Base-by-base conservation (phyloP, 2,797 vertebrate genomes). In the Gymnoscopelus microlampas region DNA sequence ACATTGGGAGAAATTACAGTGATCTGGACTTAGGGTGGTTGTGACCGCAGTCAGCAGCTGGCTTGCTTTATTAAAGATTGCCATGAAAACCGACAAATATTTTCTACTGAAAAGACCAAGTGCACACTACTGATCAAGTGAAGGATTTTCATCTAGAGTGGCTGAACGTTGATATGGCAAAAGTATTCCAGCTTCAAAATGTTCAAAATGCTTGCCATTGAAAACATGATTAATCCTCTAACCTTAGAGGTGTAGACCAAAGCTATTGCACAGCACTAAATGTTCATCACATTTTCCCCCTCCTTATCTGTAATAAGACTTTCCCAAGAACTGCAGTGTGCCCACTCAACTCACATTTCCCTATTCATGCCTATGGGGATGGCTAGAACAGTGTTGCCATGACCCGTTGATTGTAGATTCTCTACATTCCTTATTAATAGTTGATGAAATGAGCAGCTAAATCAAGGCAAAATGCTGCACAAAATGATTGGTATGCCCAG, bases 381-480 rank as follows among this genome's bases (percentile, higher is more conserved):
- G 6, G 49, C 74, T 39, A 7, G 29, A 71, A 84, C 71, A 39
- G 48, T 32, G 73, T 79, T 5, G 58, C 71, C 67, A 66, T 68
- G 66, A 73, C 39, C 77, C 73, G 47, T 68, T 13, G 29, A 57
- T 60, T 67, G 74, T 77, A 75, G 61, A 59, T 72, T 74, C 63
- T 62, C 67, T 29, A 70, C 49, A 12, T 74, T 83, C 74, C 76
- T 53, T 69, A 58, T n/a, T 66, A 76, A 79, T 66, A 49, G 50
- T 63, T 65, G 69, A 84, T 75, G 74, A 83, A 80, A 81, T 44
- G 60, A 78, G 56, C 29, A 35, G 66, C 66, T 70, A 78, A 82
- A 66, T 84, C 87, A 88, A 87, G 89, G 73, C 81, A 83, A 85
- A 89, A 79, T 77, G 85, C 81, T 64, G 82, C 75, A 91, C 88